Conservation (phyloP, 2,113 vertebrate genomes). For the Paracanthobrama guichenoti region DNA sequence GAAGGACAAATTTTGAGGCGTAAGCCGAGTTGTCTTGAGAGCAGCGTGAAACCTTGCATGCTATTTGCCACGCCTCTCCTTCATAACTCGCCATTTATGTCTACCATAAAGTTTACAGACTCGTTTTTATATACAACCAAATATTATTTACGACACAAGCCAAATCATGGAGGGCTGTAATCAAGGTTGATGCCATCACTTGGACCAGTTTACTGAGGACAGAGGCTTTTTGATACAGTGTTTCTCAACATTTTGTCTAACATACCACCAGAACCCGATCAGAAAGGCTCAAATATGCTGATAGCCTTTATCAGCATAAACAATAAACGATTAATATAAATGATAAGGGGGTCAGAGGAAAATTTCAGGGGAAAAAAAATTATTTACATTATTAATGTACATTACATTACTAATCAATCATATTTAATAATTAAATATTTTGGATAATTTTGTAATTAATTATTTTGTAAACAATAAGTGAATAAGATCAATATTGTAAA, state of each 20-base stretch:
- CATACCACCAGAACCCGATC: background rate
- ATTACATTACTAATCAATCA: background rate
- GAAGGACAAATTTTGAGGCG: constrained; percentile 42
- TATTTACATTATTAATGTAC: background rate
- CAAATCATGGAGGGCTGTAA: constrained; percentile 33
- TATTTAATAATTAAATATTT: background rate
- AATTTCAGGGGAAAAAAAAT: background rate
- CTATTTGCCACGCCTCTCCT: constrained; percentile 27
- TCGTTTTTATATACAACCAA: constrained; percentile 49
- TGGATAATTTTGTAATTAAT: background rate
- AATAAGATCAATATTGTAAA: background rate
- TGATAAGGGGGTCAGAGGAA: background rate
- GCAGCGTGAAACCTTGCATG: constrained; percentile 7
- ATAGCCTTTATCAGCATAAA: background rate
- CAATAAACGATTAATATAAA: background rate
- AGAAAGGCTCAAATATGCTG: background rate
- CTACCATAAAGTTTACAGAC: constrained; percentile 54
- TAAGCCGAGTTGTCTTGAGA: constrained; percentile 32
- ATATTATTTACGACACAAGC: constrained; percentile 34
- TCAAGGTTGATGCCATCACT: constrained; percentile 22
- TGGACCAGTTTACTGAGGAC: constrained; percentile 5
- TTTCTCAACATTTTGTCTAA: too few species aligned
- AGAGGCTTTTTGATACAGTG: background rate
- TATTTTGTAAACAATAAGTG: background rate
- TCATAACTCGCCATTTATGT: constrained; percentile 48